These are phyloP conservation scores for Erannis defoliaria DNA, from an alignment of 2,888 invertebrate genomes.

Conservation along the genomic window DNA sequence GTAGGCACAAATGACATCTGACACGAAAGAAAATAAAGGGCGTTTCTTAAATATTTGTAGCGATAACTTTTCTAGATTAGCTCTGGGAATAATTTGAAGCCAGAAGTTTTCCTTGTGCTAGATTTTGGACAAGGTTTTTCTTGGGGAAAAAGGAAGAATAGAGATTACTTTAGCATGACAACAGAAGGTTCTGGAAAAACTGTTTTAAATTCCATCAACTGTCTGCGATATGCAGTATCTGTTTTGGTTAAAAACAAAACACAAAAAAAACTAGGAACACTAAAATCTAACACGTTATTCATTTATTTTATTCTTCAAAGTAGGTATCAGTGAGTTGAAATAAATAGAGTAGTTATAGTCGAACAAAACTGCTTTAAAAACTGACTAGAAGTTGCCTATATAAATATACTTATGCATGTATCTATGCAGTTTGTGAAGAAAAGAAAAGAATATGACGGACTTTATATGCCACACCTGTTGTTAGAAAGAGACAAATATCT, in stretches of 20 bases:
- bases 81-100: conserved; percentile 14
- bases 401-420: too few relatives aligned
- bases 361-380: too few relatives aligned
- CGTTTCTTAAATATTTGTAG: conserved; percentile 26
- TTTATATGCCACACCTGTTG: too few relatives aligned
- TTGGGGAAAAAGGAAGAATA: not conserved
- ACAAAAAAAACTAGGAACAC: not conserved
- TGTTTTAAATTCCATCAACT: not conserved
- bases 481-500: too few relatives aligned
- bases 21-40: conserved; percentile 31
- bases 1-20: conserved; percentile 31
- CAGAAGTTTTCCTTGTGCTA: conserved; percentile 13
- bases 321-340: too few relatives aligned
- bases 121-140: conserved; percentile 6
- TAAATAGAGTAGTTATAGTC: too few relatives aligned
- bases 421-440: too few relatives aligned
- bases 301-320: too few relatives aligned
- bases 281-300: too few relatives aligned
- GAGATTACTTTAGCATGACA: not conserved
- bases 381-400: too few relatives aligned
- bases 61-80: conserved; percentile 30
- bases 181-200: not conserved
- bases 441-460: too few relatives aligned
- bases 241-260: not conserved
- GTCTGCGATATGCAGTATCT: not conserved